Evolutionary conservation across 2,888 invertebrate genomes (phyloP).

Genomic region (Melanophora roralis): DNA sequence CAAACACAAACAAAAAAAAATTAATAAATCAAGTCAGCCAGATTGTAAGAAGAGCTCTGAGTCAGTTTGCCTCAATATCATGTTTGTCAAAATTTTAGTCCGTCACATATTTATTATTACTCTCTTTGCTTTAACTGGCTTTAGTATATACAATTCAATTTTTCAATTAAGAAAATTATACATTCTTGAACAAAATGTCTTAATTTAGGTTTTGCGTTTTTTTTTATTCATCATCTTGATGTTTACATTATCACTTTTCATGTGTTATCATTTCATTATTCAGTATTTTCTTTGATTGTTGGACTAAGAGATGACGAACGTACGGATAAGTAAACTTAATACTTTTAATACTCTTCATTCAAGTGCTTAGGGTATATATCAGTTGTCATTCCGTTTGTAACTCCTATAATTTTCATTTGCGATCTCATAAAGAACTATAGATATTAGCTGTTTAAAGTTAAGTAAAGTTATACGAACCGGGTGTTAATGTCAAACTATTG

Average conservation of each 20-base stretch:
- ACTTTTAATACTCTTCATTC: too few species aligned
- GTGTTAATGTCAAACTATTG: too few species aligned
- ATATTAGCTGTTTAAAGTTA: too few species aligned
- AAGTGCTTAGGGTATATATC: too few species aligned
- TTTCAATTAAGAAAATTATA: slow-evolving; percentile 29
- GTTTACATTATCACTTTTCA: slow-evolving; percentile 45
- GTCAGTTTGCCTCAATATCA: not conserved
- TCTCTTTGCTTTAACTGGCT: not conserved
- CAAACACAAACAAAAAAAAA: not conserved
- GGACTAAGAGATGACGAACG: not conserved
- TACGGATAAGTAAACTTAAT: too few species aligned
- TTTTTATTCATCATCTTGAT: not conserved
- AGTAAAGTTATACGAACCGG: too few species aligned
- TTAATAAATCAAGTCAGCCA: slow-evolving; percentile 37
- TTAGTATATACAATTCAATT: slow-evolving; percentile 38
- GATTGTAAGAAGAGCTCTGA: not conserved
- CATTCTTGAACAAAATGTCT: slow-evolving; percentile 12
- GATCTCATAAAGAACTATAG: too few species aligned
- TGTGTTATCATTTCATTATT: slow-evolving; percentile 30
- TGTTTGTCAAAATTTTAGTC: not conserved
- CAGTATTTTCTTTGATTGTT: slow-evolving; percentile 8
- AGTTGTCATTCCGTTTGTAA: too few species aligned
- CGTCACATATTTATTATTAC: not conserved
- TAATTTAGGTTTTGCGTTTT: slow-evolving; percentile 25
- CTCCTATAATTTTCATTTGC: too few species aligned